Evolutionary conservation across 1,140 invertebrate species (phyloP).

Genomic region (Cydia strobilella): DNA sequence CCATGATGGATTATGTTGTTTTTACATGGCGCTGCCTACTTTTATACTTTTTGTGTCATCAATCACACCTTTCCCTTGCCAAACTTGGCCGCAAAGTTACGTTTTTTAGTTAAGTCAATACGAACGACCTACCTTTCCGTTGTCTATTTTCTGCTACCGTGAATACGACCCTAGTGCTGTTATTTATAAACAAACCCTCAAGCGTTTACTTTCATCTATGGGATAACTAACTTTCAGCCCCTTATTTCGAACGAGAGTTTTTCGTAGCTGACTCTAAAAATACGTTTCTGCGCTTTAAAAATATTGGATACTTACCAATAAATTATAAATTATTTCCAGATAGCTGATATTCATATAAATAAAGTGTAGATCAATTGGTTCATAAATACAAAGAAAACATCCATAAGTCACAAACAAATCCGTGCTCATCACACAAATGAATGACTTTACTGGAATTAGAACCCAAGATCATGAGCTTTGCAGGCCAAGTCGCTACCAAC

Average conservation of each 20-base stretch:
- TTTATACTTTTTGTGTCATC: slow-evolving; percentile 4
- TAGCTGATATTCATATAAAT: no score
- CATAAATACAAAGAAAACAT: no score
- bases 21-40: slow-evolving; percentile 7
- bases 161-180: background rate
- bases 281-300: no score
- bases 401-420: no score
- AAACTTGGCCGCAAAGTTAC: slow-evolving; percentile 10
- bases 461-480: no score
- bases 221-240: background rate
- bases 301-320: no score
- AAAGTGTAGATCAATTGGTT: no score
- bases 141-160: background rate
- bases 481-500: no score
- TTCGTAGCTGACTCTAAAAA: background rate
- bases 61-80: background rate
- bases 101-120: background rate
- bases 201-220: background rate
- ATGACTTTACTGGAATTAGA: no score
- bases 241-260: background rate
- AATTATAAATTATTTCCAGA: no score
- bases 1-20: slow-evolving; percentile 1
- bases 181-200: slow-evolving; percentile 14
- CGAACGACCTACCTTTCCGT: background rate
- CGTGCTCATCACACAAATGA: no score